Evolutionary conservation across 2,797 vertebrate genomes (phyloP), one percentile per base, ranked within the genome.

Genomic region (Phoeniculus purpureus): DNA sequence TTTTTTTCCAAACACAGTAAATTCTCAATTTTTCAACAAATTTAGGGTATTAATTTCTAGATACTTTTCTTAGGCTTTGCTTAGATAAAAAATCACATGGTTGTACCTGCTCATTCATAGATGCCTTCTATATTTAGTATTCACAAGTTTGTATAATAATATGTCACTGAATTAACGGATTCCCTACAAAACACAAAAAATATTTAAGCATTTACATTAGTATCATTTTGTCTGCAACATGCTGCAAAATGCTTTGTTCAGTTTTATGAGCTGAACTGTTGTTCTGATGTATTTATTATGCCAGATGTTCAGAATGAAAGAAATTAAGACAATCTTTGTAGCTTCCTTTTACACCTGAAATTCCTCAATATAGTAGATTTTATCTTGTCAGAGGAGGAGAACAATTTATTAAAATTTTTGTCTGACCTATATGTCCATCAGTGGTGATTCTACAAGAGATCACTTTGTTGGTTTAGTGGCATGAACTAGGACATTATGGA

Each of bases 21-120:
- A 45, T 6, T 7, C 34, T 61, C 34, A 29, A 6, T 62, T 58
- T 65, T 74, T 58, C 37, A 54, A 54, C 64, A 70, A 48, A 59
- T n/a, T 68, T 67, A 62, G 34, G 37, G 34, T 40, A 73, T 40
- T 82, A 56, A 47, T 26, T 78, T 61, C 18, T 20, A 73, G 62
- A 56, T 40, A 58, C 21, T 67, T 67, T 67, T 18, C 47, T 48
- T 48, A 48, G 47, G 21, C 47, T 48, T 83, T 45, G 51, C 25
- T 51, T 51, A 43, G 18, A 21, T n/a, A 64, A 12, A 65, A 65
- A 65, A 48, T 19, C 31, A 68, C 0, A 0, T 0, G 0, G 32
- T 59, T 3, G 1, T 47, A 78, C 37, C 51, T 54, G 18, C 61
- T 81, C 66, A 43, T 27, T 47, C 43, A n/a, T 11, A 43, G 25